These are phyloP conservation scores for Latheticus oryzae DNA, from an alignment of 2,888 invertebrate genomes.

Conservation along the genomic window DNA sequence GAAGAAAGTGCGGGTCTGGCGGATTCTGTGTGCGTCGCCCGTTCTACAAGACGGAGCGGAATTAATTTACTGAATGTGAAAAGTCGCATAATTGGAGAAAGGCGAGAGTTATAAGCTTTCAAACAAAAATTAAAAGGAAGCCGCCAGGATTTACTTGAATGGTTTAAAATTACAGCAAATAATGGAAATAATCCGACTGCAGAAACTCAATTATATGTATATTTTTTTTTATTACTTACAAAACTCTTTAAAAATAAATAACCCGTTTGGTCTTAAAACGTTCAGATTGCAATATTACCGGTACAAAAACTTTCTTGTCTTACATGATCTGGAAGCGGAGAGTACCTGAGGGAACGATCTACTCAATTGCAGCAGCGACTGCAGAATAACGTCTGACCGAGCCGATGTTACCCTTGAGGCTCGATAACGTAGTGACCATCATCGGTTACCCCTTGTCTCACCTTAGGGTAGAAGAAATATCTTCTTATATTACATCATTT, in stretches of 20 bases:
- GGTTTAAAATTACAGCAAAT: conserved; percentile 32
- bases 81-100: conserved; percentile 43
- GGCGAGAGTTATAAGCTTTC: conserved; percentile 41
- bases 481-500: conserved; percentile 11
- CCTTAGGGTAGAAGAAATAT: conserved; percentile 29
- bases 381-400: conserved; percentile 49
- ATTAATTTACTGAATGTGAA: conserved; percentile 43
- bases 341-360: conserved; percentile 50
- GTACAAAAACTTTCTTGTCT: conserved; percentile 35
- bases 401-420: conserved; percentile 47
- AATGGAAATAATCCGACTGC: conserved; percentile 24
- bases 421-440: conserved; percentile 50
- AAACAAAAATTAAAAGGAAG: conserved; percentile 42
- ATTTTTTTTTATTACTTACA: no score
- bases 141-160: conserved; percentile 27
- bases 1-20: conserved; percentile 38
- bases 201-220: no score
- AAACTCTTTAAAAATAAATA: no score
- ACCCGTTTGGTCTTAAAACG: no score
- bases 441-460: conserved; percentile 47
- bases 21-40: conserved; percentile 33
- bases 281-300: no score
- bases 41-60: conserved; percentile 38
- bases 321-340: conserved; percentile 44
- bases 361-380: conserved; percentile 48